Base-by-base conservation (phyloP, 2,113 vertebrate species). In the Nycticryphes semicollaris region DNA sequence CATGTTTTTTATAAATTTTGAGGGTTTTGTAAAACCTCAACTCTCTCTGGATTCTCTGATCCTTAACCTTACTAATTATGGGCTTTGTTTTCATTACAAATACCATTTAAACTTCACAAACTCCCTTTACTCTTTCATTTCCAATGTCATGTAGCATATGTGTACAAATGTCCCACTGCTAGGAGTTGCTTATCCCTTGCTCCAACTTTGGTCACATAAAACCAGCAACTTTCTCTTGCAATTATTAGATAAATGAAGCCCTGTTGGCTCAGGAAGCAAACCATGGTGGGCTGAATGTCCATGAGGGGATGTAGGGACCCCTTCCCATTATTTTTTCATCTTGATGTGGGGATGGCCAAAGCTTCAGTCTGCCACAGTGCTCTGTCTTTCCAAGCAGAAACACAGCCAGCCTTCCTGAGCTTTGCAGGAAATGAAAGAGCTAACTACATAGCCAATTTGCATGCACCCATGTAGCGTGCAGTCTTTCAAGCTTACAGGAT, bases 11-110 rank as follows among this genome's bases (percentile, higher is more conserved):
- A 92, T 76, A 73, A 13, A 84, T 92, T 88, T 92, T 91, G 54
- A 93, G 69, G 43, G 28, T 70, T 96, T 94, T 89, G 6, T 54
- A 67, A 96, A 96, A 88, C 92, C 84, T 87, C 63, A 82, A 20
- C 45, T 94, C 87, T 89, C 90, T 88, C 76, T 86, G 84, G 64
- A 51, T 86, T 88, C 84, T 96, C 81, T 97, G 90, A 97, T 96
- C 92, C 80, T 94, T 94, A 95, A 95, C 89, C 92, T 90, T 77
- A 68, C 72, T 78, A 90, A 92, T 92, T 88, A 94, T 57, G 45
- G 41, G 74, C 89, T 95, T 96, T 93, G 69, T 96, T 95, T 97
- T 95, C 64, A 48, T 90, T 96, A 62, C 63, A 7, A 89, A 85
- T 92, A 83, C 41, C 86, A 75, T 87, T 94, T 84, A 92, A 90